phyloP scores from a whole-genome alignment of 1,140 invertebrate species.

The Caenorhabditis latens region DNA sequence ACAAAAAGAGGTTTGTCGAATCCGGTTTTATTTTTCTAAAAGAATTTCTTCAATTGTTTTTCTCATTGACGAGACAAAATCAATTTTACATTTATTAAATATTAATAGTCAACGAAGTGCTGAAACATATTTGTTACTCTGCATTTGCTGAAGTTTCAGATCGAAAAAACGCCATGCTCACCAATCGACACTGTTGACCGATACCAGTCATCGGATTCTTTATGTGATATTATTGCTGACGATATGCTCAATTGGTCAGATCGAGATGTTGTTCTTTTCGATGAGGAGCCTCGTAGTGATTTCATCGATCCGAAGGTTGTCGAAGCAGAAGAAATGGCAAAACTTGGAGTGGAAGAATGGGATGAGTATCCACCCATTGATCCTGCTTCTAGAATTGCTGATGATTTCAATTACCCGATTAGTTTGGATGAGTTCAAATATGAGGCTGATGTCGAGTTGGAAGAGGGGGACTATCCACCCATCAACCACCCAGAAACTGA shows the following conservation, averaged over 20 bases:
- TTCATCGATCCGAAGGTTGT: background rate
- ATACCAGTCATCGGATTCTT: background rate
- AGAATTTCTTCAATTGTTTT: too few relatives aligned
- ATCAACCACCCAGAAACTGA: too few relatives aligned
- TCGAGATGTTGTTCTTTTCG: constrained; percentile 30
- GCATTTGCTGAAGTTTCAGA: background rate
- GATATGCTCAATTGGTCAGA: constrained; percentile 3
- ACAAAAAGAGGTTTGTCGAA: background rate
- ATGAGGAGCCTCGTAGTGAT: background rate
- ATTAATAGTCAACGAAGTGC: too few relatives aligned
- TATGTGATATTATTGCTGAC: background rate
- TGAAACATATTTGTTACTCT: too few relatives aligned
- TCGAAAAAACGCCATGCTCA: constrained; percentile 4
- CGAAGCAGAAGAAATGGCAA: background rate
- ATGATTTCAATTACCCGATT: background rate
- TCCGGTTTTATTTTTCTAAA: too few relatives aligned
- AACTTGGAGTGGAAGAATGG: constrained; percentile 14
- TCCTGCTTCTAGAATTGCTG: constrained; percentile 12
- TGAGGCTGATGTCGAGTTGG: background rate
- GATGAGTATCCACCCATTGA: constrained; percentile 40
- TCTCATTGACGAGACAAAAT: too few relatives aligned
- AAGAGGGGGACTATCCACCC: background rate
- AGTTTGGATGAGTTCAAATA: constrained; percentile 7
- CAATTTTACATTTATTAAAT: too few relatives aligned
- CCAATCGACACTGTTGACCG: constrained; percentile 34